Evolutionary conservation across 2,113 vertebrate genomes (phyloP), one percentile per base, ranked within the genome.

Genomic region (Pteropus alecto): DNA sequence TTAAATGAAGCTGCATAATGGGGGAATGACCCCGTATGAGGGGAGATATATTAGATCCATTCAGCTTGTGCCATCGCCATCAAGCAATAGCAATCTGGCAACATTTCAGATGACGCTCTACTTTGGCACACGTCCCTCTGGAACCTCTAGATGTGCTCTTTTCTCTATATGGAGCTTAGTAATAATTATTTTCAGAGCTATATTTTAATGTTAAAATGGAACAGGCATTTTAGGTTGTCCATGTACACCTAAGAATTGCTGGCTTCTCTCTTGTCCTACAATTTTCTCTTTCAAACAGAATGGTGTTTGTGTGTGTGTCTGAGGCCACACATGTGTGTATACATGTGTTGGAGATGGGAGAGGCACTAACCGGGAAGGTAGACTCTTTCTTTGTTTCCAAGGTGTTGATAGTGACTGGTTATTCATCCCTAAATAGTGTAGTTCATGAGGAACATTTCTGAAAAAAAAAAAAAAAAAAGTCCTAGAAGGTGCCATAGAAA

Each of bases 171-270:
- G 41, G 16, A 61, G 1, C 35, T 84, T 22, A 51, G 41, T 48
- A 79, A 68, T 88, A 79, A 68, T 88, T 85, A 41, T 85, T 90
- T 68, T 95, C 33, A 93, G 51, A 82, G 16, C 38, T 93, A 46
- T 79, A 54, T 43, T 78, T 95, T 96, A 46, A 96, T 74, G 43
- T 74, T 58, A 70, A 94, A 93, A 90, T 67, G 16, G 35, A 56
- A 21, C 7, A n/a, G 35, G 16, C n/a, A 54, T 92, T 74, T 79
- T 70, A 83, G 4, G 22, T 73, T 70, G 14, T 1, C 6, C 9
- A 56, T 24, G 43, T 38, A 63, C 3, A 38, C 4, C 18, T 74
- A 79, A 84, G 30, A 81, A 81, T 86, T 87, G 83, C 54, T 83
- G 43, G 22, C 16, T 94, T 81, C 19, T 79, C 21, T 87, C 18